phyloP scores from a whole-genome alignment of 2,888 invertebrate species.

The Standfussiana lucernea region DNA sequence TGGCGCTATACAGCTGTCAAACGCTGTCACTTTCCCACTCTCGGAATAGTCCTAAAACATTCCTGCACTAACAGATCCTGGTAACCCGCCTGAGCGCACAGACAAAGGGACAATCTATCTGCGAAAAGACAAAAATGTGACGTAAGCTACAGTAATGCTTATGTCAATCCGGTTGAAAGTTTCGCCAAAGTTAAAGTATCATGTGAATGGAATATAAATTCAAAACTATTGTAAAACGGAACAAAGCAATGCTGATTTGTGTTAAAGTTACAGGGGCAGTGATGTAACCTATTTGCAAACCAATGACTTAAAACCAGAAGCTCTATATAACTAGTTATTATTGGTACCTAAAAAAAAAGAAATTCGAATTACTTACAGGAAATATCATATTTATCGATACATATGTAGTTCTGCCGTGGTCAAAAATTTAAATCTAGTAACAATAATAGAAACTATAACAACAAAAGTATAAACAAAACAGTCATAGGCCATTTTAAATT shows the following conservation, averaged over 20 bases:
- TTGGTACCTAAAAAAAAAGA: not conserved
- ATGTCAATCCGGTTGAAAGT: not conserved
- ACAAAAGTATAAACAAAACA: slow-evolving; percentile 14
- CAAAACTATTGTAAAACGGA: not conserved
- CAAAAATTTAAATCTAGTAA: not conserved
- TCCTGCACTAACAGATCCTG: no score
- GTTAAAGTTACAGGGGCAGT: not conserved
- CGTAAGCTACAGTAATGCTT: not conserved
- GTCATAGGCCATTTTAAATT: slow-evolving; percentile 27
- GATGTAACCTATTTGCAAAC: not conserved
- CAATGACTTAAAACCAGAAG: not conserved
- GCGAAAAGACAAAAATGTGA: not conserved
- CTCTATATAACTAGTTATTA: not conserved
- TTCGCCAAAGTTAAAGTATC: not conserved
- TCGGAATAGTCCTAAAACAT: no score
- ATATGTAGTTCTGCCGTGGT: not conserved
- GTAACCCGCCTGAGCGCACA: not conserved
- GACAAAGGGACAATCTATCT: not conserved
- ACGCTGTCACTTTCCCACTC: no score
- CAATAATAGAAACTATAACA: slow-evolving; percentile 18
- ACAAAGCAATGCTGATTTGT: not conserved
- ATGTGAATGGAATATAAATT: not conserved
- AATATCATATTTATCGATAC: not conserved
- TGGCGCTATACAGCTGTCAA: no score
- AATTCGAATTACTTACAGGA: not conserved